Base-by-base conservation (phyloP, 2,797 vertebrate species). In the Lepus townsendii region DNA sequence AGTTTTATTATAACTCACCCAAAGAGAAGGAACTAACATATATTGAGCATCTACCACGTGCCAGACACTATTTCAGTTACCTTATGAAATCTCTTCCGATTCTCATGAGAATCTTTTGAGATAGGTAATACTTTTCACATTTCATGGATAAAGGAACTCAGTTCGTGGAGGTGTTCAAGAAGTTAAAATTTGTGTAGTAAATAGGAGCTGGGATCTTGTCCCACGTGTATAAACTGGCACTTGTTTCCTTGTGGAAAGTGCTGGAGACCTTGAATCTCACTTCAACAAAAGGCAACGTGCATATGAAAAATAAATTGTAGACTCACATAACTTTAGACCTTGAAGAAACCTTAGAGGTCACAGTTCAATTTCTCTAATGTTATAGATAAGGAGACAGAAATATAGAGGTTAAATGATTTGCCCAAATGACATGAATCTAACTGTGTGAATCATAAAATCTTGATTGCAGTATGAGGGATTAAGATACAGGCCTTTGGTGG, bases 371-470 rank as follows among this genome's bases (percentile, higher is more conserved):
- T 89, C 80, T 84, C n/a, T 93, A 35, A 57, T 78, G 35, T 93
- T 87, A 57, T 17, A 95, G 94, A 93, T 95, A 93, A 97, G 62
- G 38, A 94, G 88, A 82, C 20, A 90, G 65, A 86, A 17, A 50
- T 66, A 65, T 0, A 60, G 77, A 96, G 79, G 77, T 94, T 94
- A 95, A 94, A 84, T 17, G 32, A 93, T 83, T 92, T 95, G 57
- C 38, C 57, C 78, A 96, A 96, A 92, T 97, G 93, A 94, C 84
- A 96, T 19, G 52, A 71, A 52, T 96, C 65, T 91, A n/a, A 47
- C 89, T 90, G n/a, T 35, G 62, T 38, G 95, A 93, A 90, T 83
- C 80, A 42, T 60, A 68, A 96, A 95, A 90, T 90, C 82, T 72
- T 90, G 42, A 96, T 71, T 88, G 79, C 94, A 95, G 57, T 79